phyloP scores from a whole-genome alignment of 1,140 invertebrate genomes.

The Lamellibrachia luymesi region DNA sequence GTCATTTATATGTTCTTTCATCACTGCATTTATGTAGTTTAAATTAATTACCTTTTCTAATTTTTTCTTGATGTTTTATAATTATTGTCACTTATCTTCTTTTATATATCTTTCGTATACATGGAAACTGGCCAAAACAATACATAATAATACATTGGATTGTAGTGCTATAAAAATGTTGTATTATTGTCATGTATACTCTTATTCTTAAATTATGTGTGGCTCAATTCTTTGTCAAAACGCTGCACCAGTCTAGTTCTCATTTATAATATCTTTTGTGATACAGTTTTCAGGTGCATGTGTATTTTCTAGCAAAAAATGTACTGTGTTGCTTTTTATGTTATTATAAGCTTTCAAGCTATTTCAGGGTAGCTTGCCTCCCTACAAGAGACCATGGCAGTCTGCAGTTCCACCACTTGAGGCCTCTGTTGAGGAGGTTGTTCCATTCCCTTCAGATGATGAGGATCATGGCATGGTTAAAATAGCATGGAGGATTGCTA shows the following conservation, averaged over 20 bases:
- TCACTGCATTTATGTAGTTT: background rate
- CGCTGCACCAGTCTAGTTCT: background rate
- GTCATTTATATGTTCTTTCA: background rate
- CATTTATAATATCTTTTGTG: background rate
- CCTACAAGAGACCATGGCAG: slow-evolving; percentile 76
- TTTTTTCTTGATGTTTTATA: background rate
- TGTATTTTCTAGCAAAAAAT: background rate
- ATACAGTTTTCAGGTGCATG: background rate
- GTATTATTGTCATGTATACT: no score
- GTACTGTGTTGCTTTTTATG: background rate
- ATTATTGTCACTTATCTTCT: background rate
- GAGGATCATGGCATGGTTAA: slow-evolving; percentile 80
- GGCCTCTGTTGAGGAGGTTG: slow-evolving; percentile 58
- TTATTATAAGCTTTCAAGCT: slow-evolving; percentile 13
- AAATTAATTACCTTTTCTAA: background rate
- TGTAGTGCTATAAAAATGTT: no score
- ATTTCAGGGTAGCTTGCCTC: slow-evolving; percentile 60
- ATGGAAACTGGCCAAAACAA: background rate
- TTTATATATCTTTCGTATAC: slow-evolving; percentile 14
- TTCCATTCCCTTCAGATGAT: slow-evolving; percentile 79
- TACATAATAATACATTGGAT: no score
- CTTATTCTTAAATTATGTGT: no score
- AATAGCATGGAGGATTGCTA: slow-evolving; percentile 69
- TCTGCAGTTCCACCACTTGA: slow-evolving; percentile 65
- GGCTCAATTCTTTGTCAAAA: background rate